Base-by-base conservation (phyloP, 2,888 invertebrate species). In the Lymantria dispar region DNA sequence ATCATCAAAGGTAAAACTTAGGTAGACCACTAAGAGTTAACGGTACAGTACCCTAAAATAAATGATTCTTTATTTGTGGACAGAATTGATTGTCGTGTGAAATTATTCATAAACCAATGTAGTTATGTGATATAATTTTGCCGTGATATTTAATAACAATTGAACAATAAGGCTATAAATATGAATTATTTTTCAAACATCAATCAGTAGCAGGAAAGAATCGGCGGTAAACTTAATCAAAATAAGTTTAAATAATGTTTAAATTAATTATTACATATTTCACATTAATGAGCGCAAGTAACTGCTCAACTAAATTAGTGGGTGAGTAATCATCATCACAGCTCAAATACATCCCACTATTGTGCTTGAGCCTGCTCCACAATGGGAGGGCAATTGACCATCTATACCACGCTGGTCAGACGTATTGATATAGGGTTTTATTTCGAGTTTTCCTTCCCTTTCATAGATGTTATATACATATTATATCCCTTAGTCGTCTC, bases 161-260 rank as follows among this genome's bases (percentile, higher is more conserved):
- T 55, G 31, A 53, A 55, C 52, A 50, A 36, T 52, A 43, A 54
- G n/a, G 29, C 39, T 12, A 56, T 55, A 22, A 50, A 44, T 54
- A 22, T 41, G 45, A 10, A 41, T 43, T 46, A 31, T 52, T 22
- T 55, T 48, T 42, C 3, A 43, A 48, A 43, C 40, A n/a, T 50
- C 41, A 42, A 48, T 65, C 76, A 76, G 76, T 76, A 47, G 48
- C 58, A 54, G 58, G 64, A 60, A 50, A 42, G 51, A 63, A 64
- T n/a, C 50, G 48, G 65, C 56, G 53, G 51, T 58, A 55, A 54
- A 64, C 66, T 55, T 43, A 40, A 5, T 54, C 51, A 46, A 39
- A 29, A 38, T 38, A 22, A 2, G 22, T 22, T 1, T 62, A 52
- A 38, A 40, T 40, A 31, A 72, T 71, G 71, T 56, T 58, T 50